A percentile compares a stretch with the other conserved stretches of the same genome.
These are phyloP conservation scores for Tetrax tetrax DNA, from an alignment of 2,113 vertebrate species.

Conservation along the genomic window DNA sequence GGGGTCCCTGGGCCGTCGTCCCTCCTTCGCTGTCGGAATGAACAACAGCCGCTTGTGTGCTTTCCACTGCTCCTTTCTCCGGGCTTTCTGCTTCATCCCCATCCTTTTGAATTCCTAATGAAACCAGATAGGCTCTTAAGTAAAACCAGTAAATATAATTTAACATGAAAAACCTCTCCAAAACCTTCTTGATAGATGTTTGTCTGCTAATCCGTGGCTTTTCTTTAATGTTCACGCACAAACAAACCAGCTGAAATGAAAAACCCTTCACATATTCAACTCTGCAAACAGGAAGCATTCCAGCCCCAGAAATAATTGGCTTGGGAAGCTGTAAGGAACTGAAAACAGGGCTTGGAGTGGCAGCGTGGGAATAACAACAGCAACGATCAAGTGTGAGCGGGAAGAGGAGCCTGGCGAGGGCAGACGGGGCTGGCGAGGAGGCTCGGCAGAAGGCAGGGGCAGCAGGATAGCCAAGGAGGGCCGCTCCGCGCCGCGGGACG, in stretches of 20 bases:
- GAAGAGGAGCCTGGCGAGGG: background rate
- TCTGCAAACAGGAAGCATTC: rapidly evolving
- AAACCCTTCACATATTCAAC: background rate
- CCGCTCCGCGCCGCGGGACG: background rate
- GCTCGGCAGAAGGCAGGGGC: background rate
- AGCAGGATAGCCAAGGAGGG: too few relatives aligned
- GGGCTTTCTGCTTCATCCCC: background rate
- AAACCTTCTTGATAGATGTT: background rate
- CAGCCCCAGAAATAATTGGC: background rate
- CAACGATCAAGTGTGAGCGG: background rate
- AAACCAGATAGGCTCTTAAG: background rate
- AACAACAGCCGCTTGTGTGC: too few relatives aligned
- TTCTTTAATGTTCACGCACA: background rate
- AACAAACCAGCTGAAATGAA: background rate
- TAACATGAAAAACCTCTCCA: background rate
- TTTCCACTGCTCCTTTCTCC: background rate
- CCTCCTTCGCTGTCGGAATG: background rate
- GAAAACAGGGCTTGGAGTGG: background rate
- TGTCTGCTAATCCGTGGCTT: background rate
- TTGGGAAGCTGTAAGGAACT: background rate
- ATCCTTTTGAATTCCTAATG: background rate
- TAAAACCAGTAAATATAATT: background rate
- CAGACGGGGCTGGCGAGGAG: background rate
- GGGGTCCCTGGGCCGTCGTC: background rate
- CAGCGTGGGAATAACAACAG: background rate